phyloP scores from a whole-genome alignment of 2,113 vertebrate genomes.

The Sula dactylatra region DNA sequence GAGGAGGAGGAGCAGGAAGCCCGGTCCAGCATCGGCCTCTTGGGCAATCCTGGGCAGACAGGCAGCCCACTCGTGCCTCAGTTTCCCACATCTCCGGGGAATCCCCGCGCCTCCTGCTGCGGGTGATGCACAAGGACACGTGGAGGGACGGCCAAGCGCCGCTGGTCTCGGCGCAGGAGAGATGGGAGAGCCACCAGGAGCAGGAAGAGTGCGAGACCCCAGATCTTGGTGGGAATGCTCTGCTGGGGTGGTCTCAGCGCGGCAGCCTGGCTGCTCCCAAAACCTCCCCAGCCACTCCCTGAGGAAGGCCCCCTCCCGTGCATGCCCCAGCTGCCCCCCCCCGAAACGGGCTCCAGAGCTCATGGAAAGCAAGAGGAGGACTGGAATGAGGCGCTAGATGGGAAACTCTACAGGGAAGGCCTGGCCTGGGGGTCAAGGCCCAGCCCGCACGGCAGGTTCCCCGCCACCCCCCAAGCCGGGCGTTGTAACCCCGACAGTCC shows the following conservation, averaged over 20 bases:
- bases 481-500: fast-evolving
- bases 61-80: neutral
- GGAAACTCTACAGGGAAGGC: neutral
- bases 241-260: neutral
- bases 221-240: fast-evolving
- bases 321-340: neutral
- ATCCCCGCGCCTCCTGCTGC: neutral
- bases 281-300: neutral
- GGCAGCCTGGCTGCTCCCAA: neutral
- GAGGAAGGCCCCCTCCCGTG: neutral
- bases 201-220: neutral
- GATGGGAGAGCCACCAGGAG: neutral
- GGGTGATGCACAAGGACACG: fast-evolving
- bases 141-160: fast-evolving
- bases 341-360: fast-evolving
- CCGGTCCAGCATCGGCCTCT: neutral
- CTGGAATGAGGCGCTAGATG: fast-evolving
- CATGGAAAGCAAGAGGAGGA: neutral
- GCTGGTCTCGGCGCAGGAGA: neutral
- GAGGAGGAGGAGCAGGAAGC: neutral
- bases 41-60: neutral
- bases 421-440: neutral
- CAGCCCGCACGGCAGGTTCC: neutral
- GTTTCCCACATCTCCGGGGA: neutral
- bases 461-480: fast-evolving